Evolutionary conservation across 2,888 invertebrate species (phyloP), one percentile per base, ranked within the genome.

Genomic region (Iselma pallidipennis): DNA sequence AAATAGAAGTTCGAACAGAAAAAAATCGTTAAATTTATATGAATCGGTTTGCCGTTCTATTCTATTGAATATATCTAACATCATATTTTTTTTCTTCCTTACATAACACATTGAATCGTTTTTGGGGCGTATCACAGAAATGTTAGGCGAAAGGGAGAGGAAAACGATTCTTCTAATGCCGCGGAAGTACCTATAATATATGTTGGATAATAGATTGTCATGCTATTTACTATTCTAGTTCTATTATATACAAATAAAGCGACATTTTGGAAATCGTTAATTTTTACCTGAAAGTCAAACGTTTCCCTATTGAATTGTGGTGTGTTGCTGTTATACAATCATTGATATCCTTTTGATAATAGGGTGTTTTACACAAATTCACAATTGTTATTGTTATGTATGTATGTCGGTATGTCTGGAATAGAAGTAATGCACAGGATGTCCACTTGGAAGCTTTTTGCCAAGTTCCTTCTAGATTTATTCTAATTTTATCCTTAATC

Each of bases 201-300:
- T 25, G 25, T 25, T 25, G 25, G 25, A 45, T 45, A 45, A 45
- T 45, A 21, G 45, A 45, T 45, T 45, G 45, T 45, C 45, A 21
- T 45, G 45, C 45, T 45, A 45, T 33, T 33, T 33, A 33, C 33
- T 33, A 33, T 33, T 33, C 33, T 33, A 62, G 14, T 33, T 33
- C 33, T 33, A 62, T 59, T 55, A 55, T 28, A 51, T 37, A 37
- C 59, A 4, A 55, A 63, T 63, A 59, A 63, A 59, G 59, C 48
- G 29, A 50, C 59, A 59, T 63, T 63, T 63, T 37, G 33, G 37
- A 55, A 48, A 45, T 62, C 62, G 55, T 62, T 62, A 62, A 54
- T 42, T 45, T 16, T 45, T 62, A 59, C 55, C 52, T 58, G 60
- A 19, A 56, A 14, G 45, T 45, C 45, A 21, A 45, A 21, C 45